Conservation (phyloP, 2,888 invertebrate genomes). For the Dicycla oo region DNA sequence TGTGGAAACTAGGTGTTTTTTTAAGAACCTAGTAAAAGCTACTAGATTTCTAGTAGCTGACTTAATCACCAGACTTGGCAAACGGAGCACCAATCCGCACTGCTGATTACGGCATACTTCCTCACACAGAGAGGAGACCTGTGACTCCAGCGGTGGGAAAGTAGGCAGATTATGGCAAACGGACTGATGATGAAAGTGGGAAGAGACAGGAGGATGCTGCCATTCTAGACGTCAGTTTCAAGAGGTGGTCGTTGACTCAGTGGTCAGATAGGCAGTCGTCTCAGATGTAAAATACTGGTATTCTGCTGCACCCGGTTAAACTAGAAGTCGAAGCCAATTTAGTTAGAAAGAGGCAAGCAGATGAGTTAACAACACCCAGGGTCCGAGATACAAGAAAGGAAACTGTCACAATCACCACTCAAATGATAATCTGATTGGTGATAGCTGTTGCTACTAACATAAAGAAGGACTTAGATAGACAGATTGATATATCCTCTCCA, state of each 20-base stretch:
- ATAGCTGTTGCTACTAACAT: not conserved
- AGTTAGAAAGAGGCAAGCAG: too few relatives aligned
- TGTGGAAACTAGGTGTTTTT: not conserved
- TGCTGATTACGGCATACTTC: not conserved
- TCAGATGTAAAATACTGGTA: too few relatives aligned
- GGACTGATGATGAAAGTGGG: too few relatives aligned
- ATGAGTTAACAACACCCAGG: not conserved
- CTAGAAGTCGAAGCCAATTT: not conserved
- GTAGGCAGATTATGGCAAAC: not conserved
- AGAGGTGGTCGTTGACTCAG: not conserved
- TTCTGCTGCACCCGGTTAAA: not conserved
- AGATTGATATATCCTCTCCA: too few relatives aligned
- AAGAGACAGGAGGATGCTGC: not conserved
- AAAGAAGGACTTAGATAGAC: not conserved
- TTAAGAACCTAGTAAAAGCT: not conserved
- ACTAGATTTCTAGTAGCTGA: not conserved
- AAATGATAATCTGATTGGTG: not conserved
- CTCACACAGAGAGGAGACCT: not conserved
- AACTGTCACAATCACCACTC: not conserved
- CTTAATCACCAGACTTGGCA: not conserved
- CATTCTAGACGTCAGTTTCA: not conserved
- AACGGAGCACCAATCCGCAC: not conserved
- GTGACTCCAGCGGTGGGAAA: too few relatives aligned
- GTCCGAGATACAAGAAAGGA: not conserved
- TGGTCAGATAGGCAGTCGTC: not conserved